These are phyloP conservation scores for Oscheius sp. DNA, from an alignment of 2,888 invertebrate genomes.

Conservation along the genomic window DNA sequence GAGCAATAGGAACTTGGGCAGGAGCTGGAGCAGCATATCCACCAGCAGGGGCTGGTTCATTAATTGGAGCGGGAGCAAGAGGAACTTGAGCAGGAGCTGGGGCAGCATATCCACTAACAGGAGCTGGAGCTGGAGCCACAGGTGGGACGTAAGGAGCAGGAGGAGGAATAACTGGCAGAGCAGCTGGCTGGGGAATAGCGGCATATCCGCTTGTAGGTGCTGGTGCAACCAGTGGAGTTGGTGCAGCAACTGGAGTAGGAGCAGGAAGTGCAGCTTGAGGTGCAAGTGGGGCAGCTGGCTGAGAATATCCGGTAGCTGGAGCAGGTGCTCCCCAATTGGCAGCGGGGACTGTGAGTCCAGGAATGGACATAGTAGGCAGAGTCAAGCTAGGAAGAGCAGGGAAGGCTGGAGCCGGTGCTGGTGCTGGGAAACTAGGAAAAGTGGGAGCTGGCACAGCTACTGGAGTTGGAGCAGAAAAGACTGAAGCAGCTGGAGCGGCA, in stretches of 20 bases:
- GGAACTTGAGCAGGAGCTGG: neutral
- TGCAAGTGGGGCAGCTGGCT: neutral
- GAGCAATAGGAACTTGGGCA: neutral
- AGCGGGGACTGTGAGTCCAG: neutral
- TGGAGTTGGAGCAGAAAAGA: neutral
- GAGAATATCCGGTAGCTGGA: neutral
- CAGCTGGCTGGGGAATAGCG: neutral
- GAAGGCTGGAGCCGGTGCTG: conserved; percentile 6
- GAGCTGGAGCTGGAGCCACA: neutral
- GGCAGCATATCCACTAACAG: neutral
- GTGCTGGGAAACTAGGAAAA: neutral
- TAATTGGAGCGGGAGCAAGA: neutral
- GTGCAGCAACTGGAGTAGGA: neutral
- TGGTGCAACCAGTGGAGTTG: neutral
- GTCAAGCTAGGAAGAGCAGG: conserved; percentile 14
- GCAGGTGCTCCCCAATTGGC: neutral
- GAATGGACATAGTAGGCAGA: conserved; percentile 1
- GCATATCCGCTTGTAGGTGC: neutral
- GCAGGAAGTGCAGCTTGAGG: neutral
- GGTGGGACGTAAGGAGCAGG: neutral
- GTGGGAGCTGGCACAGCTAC: neutral
- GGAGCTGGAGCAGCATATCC: neutral
- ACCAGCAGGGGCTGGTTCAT: too few relatives aligned
- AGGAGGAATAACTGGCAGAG: neutral
- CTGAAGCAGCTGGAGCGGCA: neutral